Base-by-base conservation (phyloP, 2,113 vertebrate genomes). In the Saccopteryx bilineata region DNA sequence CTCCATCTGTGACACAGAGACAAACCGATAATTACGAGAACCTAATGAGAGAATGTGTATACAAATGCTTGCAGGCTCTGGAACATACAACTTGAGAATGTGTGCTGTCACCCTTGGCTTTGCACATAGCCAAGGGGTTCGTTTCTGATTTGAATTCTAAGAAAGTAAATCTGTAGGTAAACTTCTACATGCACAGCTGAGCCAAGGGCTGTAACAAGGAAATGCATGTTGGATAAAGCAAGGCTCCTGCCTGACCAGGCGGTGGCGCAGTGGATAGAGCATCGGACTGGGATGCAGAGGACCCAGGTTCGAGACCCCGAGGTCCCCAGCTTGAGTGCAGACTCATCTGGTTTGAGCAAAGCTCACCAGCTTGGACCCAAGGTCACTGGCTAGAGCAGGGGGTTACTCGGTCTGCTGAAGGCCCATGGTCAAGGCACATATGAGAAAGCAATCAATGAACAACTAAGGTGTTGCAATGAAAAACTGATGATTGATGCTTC, bases 91-190 rank as follows among this genome's bases (percentile, higher is more conserved):
- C 39, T 39, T 39, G 9, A 86, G 68, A 85, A 71, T 46, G 33
- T 63, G 18, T 60, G 31, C 46, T 60, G 23, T 46, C 75, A 75
- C 80, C 48, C 60, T 5, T 88, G 31, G 21, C n/a, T 95, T 83
- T 86, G 96, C 23, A 58, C 19, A 86, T 28, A 90, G 46, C 21
- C 26, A 93, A 69, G 60, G 10, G 39, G 13, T 17, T 78, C 72
- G 72, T 91, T 91, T 83, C 18, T 54, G 72, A 69, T 33, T 33
- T 80, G 33, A 91, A 58, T 91, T 69, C 54, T 48, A 69, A 95
- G 81, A 89, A 72, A 83, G 60, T 56, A 89, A 26, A 75, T 68
- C 7, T 23, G 7, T 80, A 79, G 58, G 52, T 50, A 74, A 52
- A 65, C 2, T 80, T 8, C 19, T 79, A 89, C 52, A 74, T 2